Evolutionary conservation across 1,140 invertebrate genomes (phyloP).

Genomic region (Drosophila ananassae): DNA sequence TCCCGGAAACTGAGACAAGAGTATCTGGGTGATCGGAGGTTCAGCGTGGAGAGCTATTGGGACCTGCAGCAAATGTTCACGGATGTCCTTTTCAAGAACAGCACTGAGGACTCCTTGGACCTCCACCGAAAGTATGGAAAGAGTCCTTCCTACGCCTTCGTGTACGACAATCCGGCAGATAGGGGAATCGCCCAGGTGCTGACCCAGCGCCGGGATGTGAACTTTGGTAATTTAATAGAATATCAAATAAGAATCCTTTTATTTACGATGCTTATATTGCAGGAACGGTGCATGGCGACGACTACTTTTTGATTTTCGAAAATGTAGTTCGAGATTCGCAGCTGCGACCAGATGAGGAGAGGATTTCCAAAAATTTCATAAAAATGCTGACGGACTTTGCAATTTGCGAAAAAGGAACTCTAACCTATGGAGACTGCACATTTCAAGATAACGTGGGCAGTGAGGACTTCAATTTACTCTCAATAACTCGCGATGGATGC

Average conservation of each 20-base stretch:
- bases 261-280: neutral
- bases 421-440: conserved; percentile 21
- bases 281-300: conserved; percentile 70
- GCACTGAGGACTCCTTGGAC: conserved; percentile 39
- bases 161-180: conserved; percentile 65
- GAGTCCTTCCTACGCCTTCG: conserved; percentile 50
- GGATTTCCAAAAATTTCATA: conserved; percentile 48
- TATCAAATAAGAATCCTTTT: neutral
- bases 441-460: conserved; percentile 34
- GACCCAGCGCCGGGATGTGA: conserved; percentile 32
- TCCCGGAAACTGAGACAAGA: conserved; percentile 34
- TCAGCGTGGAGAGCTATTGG: conserved; percentile 49
- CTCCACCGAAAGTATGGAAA: conserved; percentile 39
- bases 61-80: conserved; percentile 54
- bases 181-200: conserved; percentile 31
- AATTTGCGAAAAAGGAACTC: neutral
- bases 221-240: conserved; percentile 40
- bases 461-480: conserved; percentile 17
- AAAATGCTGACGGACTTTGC: conserved; percentile 57
- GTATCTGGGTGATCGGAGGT: conserved; percentile 48
- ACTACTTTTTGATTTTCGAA: conserved; percentile 58
- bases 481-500: conserved; percentile 20
- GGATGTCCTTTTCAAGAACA: conserved; percentile 62
- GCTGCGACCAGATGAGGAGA: conserved; percentile 38
- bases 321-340: neutral